Base-by-base conservation (phyloP, 2,888 invertebrate species). In the Nebria salina region DNA sequence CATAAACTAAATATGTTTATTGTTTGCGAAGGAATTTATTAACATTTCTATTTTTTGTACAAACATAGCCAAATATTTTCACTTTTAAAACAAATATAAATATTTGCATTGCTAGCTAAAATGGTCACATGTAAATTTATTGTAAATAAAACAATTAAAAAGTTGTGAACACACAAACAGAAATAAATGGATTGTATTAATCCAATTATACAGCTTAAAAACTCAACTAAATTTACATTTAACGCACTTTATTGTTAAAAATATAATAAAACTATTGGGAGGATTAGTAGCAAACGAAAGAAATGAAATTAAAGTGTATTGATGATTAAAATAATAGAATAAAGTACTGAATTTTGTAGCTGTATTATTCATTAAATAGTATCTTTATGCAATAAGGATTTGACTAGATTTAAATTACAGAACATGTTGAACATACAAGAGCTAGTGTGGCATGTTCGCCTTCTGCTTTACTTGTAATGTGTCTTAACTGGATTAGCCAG, bases 401-500 rank as follows among this genome's bases (percentile, higher is more conserved):
- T 54, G 54, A 11, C 54, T 54, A 8, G 54, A 54, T 54, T 54
- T 54, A 54, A 54, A 54, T 54, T 8, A 54, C 54, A 54, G 54
- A 8, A 13, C 13, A 54, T 54, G 54, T 54, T 54, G 8, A 54
- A 54, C 54, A 54, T 54, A 54, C 54, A 11, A 11, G 54, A 54
- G 13, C 54, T 54, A 11, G 54, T 54, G 2, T 13, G 54, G 7
- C 54, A 13, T 54, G 54, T 54, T 54, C 54, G 54, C 54, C 54
- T 54, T 54, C 8, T 54, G 54, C 54, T 54, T 13, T 70, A 80
- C 80, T 80, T 80, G 80, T 80, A 80, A 68, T 79, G 80, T 80
- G 64, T 75, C 80, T 75, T 80, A 80, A 80, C 80, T 34, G 80
- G 80, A 80, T 80, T 80, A 80, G 64, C 75, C 26, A 54, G 65